phyloP scores from a whole-genome alignment of 2,888 invertebrate genomes.

The Polyommatus iphigenia region DNA sequence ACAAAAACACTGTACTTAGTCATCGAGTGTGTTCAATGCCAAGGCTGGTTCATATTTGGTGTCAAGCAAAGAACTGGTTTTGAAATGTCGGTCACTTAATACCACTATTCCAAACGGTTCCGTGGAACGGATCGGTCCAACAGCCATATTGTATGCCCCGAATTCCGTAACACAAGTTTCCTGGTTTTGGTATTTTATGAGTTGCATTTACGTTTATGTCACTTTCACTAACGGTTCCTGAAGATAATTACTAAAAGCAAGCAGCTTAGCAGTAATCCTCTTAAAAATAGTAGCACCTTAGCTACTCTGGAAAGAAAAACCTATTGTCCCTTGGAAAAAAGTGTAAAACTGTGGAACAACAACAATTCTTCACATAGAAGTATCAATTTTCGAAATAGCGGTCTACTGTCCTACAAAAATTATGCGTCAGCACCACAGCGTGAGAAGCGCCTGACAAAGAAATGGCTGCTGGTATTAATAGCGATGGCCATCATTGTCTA shows the following conservation, averaged over 20 bases:
- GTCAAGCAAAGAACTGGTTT: conserved; percentile 57
- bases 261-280: not conserved
- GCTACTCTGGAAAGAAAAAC: not conserved
- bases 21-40: conserved; percentile 68
- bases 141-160: conserved; percentile 20
- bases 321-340: not conserved
- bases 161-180: conserved; percentile 17
- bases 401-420: not conserved
- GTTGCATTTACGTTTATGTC: not conserved
- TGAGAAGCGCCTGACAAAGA: conserved; percentile 8
- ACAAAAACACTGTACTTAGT: conserved; percentile 50
- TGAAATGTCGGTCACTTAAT: conserved; percentile 53
- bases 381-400: not conserved
- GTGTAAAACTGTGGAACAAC: not conserved
- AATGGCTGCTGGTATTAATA: not conserved
- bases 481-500: not conserved
- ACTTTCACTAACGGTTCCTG: not conserved
- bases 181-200: conserved; percentile 1
- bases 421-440: conserved; percentile 4
- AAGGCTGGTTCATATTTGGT: conserved; percentile 63
- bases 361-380: not conserved
- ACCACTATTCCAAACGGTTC: conserved; percentile 39
- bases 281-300: not conserved
- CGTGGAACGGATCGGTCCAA: conserved; percentile 41
- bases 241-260: not conserved